Conservation (phyloP, 2,113 vertebrate genomes). For the Sorex araneus region DNA sequence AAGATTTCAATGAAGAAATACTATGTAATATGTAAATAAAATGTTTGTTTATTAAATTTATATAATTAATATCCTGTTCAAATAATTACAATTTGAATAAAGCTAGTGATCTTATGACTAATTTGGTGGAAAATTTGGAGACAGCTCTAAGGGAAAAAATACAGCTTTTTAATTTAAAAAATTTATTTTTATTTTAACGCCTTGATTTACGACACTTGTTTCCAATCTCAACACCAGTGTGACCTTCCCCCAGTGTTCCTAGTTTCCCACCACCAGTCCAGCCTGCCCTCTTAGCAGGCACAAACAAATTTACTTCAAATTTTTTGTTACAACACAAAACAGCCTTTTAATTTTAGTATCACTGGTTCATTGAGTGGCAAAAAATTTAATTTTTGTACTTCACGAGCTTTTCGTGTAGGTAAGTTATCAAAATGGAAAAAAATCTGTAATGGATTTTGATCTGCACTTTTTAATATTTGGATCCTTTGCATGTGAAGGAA, state of each 20-base stretch:
- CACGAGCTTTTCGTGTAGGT: constrained; percentile 16
- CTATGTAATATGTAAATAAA: neutral
- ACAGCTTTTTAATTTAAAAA: neutral
- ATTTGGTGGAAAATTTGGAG: constrained; percentile 18
- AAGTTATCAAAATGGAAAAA: constrained; percentile 18
- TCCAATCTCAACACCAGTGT: too few relatives aligned
- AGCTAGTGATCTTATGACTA: constrained; percentile 7
- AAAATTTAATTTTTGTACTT: constrained; percentile 63
- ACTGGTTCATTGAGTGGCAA: constrained; percentile 4
- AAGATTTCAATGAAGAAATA: constrained; percentile 65
- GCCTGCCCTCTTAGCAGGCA: too few relatives aligned
- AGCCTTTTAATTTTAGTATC: neutral
- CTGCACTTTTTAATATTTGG: neutral
- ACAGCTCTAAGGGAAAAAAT: constrained; percentile 1
- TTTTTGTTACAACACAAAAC: too few relatives aligned
- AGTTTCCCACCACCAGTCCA: too few relatives aligned
- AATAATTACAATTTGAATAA: constrained; percentile 47
- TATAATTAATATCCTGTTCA: constrained; percentile 58
- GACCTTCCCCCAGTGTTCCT: too few relatives aligned
- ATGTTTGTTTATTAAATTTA: constrained; percentile 39
- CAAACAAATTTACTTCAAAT: too few relatives aligned
- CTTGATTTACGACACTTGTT: too few relatives aligned
- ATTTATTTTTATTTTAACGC: too few relatives aligned
- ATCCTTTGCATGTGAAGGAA: neutral
- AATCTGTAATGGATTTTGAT: neutral